phyloP scores from a whole-genome alignment of 2,797 vertebrate genomes.

The Sebastes taczanowskii region DNA sequence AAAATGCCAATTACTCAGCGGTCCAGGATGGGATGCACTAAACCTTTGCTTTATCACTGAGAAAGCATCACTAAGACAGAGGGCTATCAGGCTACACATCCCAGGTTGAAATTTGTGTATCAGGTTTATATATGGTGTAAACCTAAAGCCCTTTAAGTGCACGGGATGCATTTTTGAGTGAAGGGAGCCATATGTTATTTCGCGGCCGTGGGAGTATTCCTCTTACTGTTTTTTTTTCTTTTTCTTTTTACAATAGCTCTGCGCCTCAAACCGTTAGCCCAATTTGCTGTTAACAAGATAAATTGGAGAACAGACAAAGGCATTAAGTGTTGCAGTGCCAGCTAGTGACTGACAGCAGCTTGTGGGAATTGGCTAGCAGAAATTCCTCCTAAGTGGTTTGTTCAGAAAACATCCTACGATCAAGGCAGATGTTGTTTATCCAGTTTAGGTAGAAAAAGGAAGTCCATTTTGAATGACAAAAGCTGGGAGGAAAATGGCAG shows the following conservation, averaged over 20 bases:
- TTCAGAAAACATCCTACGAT: conserved; percentile 85
- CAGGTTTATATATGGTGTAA: conserved; percentile 66
- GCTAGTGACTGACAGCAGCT: conserved; percentile 87
- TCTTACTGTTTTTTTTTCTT: conserved; percentile 33
- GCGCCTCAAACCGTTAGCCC: conserved; percentile 82
- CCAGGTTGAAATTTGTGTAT: conserved; percentile 54
- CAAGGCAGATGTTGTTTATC: conserved; percentile 87
- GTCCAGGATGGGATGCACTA: conserved; percentile 52
- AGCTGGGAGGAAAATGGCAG: conserved; percentile 58
- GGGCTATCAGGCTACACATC: conserved; percentile 45
- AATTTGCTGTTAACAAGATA: conserved; percentile 90
- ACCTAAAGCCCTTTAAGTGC: conserved; percentile 73
- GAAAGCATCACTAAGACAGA: conserved; percentile 44
- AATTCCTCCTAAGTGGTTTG: conserved; percentile 87
- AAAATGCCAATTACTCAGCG: conserved; percentile 68
- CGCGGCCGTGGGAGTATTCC: conserved; percentile 68
- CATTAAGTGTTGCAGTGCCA: conserved; percentile 88
- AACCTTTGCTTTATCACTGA: conserved; percentile 65
- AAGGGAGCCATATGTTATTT: conserved; percentile 77
- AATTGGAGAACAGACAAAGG: conserved; percentile 87
- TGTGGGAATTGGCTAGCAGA: conserved; percentile 86
- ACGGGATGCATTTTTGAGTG: conserved; percentile 75
- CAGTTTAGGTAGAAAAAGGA: conserved; percentile 74
- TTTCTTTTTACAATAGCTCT: conserved; percentile 78
- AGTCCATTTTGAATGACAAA: conserved; percentile 73